These are phyloP conservation scores for Sinella curviseta DNA, from an alignment of 1,140 invertebrate species.

Conservation along the genomic window DNA sequence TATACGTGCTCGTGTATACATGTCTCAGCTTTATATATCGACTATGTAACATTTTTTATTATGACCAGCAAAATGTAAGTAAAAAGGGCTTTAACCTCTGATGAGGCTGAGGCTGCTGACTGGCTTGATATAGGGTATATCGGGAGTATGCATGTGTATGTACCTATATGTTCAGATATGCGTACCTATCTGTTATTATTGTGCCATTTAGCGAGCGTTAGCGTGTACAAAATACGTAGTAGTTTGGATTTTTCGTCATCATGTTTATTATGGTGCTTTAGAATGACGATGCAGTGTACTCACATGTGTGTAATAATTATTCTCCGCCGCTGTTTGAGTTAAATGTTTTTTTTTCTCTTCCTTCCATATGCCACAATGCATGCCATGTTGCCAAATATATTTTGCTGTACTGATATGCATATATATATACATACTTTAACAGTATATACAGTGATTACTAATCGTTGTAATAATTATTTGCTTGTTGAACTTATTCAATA, in stretches of 20 bases:
- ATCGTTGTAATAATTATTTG: no score
- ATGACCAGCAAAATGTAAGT: slow-evolving; percentile 25
- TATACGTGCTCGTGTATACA: background rate
- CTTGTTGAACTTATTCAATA: no score
- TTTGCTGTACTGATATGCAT: no score
- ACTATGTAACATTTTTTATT: slow-evolving; percentile 9
- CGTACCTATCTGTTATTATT: no score
- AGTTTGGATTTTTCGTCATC: background rate
- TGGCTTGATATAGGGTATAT: no score
- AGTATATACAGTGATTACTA: no score
- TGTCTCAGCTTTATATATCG: background rate
- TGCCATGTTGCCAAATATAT: background rate
- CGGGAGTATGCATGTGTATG: no score
- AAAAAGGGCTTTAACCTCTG: slow-evolving; percentile 27
- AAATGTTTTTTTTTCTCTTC: background rate
- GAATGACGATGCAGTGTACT: background rate
- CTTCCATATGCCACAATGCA: background rate
- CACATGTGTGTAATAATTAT: no score
- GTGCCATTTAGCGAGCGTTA: no score
- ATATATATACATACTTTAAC: no score
- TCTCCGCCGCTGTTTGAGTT: no score
- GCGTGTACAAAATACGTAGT: background rate
- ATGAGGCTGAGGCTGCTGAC: background rate
- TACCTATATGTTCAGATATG: no score
- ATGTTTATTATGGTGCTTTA: background rate